Evolutionary conservation across 1,140 invertebrate species (phyloP), one percentile per base, ranked within the genome.

Genomic region (Lethrus apterus): DNA sequence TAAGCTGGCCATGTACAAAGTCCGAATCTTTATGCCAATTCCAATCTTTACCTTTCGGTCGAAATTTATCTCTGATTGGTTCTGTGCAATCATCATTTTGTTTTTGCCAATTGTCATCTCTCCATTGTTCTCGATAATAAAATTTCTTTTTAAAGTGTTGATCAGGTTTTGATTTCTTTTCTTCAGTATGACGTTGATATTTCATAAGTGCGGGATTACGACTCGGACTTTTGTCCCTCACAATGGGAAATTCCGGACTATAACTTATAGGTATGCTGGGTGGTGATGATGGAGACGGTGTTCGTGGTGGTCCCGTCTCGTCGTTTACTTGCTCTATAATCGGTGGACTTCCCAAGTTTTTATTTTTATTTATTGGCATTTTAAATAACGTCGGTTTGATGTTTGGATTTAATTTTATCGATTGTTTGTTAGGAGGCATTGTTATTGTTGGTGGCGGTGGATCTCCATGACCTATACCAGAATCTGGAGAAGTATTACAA

Each of bases 131-230:
- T 64, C 79, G 72, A 54, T 83, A 80, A 68, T 83, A 84, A 66
- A 84, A 86, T 52, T 85, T 85, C 68, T 86, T 86, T 62, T 86
- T 86, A 64, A 84, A 86, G 65, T 85, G 82, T 55, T 81, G 78
- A 45, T 77, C 64, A 30, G 66, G 68, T 17, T 68, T 65, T 19
- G 61, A 43, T 30, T 56, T 60, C 42, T 58, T 69, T 41, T 78
- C 76, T n/a, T 72, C 70, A 31, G 69, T 65, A 51, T 78, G 75
- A 3, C 79, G 69, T 54, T 81, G 77, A 54, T 81, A 81, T 53
- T 80, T 80, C 2, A 80, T 54, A 8, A 78, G 73, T 35, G 73
- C 68, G 10, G 69, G 70, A 46, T 69, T 63, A 21, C 56, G 51
- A 17, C 59, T 59, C 2, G 58, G 31, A 54, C 63, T 52, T 43